phyloP scores from a whole-genome alignment of 1,140 invertebrate genomes.

The Cotesia typhae region DNA sequence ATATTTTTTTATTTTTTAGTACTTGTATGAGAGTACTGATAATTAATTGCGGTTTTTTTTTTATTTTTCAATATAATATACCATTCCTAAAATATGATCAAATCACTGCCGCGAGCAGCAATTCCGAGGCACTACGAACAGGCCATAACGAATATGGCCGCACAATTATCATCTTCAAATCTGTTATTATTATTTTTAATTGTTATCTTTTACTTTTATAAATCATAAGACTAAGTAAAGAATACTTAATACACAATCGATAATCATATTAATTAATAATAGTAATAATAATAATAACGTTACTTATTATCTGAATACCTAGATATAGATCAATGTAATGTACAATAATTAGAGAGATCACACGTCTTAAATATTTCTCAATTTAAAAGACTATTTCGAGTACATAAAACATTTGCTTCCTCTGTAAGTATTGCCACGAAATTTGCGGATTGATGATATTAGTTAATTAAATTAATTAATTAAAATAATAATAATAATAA shows the following conservation, averaged over 20 bases:
- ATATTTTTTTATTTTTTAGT: constrained; percentile 43
- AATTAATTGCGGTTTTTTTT: constrained; percentile 61
- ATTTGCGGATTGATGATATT: constrained; percentile 48
- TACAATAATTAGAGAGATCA: constrained; percentile 68
- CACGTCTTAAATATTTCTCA: constrained; percentile 67
- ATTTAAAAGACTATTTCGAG: constrained; percentile 66
- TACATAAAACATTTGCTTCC: constrained; percentile 54
- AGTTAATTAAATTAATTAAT: constrained; percentile 17
- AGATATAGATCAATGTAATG: constrained; percentile 59
- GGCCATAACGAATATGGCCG: constrained; percentile 65
- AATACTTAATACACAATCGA: constrained; percentile 56
- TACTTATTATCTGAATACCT: constrained; percentile 47
- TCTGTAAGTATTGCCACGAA: constrained; percentile 64
- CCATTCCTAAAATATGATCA: constrained; percentile 65
- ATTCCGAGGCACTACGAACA: constrained; percentile 68
- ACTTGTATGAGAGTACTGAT: constrained; percentile 61
- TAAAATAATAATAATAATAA: too few relatives aligned
- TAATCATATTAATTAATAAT: constrained; percentile 37
- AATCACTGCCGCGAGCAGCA: constrained; percentile 66
- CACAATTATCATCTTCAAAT: constrained; percentile 62
- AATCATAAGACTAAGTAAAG: constrained; percentile 63
- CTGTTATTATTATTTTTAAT: constrained; percentile 35
- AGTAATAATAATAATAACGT: constrained; percentile 39
- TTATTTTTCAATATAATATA: constrained; percentile 58
- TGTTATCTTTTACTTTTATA: constrained; percentile 47